Conservation (phyloP, 2,888 invertebrate genomes). For the Orchesellides sinensis region DNA sequence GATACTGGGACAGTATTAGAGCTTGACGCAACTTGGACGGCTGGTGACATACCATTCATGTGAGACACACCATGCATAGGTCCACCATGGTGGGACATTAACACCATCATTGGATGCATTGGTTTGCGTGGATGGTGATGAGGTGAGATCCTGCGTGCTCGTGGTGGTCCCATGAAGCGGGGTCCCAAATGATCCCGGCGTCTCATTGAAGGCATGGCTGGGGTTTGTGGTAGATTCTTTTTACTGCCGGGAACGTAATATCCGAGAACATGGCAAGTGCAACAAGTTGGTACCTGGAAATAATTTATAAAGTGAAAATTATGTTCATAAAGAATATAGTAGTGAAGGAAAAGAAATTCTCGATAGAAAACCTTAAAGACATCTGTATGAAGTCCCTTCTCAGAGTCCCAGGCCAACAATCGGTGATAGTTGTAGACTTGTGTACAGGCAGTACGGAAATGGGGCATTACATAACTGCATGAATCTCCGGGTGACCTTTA, state of each 20-base stretch:
- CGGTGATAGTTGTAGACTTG: slow-evolving; percentile 91
- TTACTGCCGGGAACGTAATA: slow-evolving; percentile 77
- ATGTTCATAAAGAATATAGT: no score
- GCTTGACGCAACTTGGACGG: neutral
- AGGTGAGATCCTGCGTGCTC: slow-evolving; percentile 37
- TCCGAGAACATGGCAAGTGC: slow-evolving; percentile 89
- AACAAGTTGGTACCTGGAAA: slow-evolving; percentile 85
- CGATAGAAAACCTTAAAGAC: slow-evolving; percentile 10
- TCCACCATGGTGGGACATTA: neutral
- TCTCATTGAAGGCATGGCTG: slow-evolving; percentile 57
- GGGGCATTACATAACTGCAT: slow-evolving; percentile 88
- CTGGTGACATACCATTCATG: neutral
- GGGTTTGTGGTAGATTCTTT: slow-evolving; percentile 55
- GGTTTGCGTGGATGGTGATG: slow-evolving; percentile 50
- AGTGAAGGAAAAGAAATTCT: no score
- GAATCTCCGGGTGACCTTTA: slow-evolving; percentile 81
- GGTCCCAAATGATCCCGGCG: slow-evolving; percentile 67
- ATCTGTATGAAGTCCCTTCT: slow-evolving; percentile 88
- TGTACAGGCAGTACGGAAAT: slow-evolving; percentile 87
- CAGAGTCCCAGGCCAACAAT: slow-evolving; percentile 88
- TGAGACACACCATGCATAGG: neutral
- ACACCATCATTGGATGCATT: slow-evolving; percentile 61
- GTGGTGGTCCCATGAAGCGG: slow-evolving; percentile 67
- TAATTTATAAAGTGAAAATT: neutral
- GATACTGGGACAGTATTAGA: no score